Conservation (phyloP, 2,888 invertebrate species). For the Euspilapteryx auroguttella region DNA sequence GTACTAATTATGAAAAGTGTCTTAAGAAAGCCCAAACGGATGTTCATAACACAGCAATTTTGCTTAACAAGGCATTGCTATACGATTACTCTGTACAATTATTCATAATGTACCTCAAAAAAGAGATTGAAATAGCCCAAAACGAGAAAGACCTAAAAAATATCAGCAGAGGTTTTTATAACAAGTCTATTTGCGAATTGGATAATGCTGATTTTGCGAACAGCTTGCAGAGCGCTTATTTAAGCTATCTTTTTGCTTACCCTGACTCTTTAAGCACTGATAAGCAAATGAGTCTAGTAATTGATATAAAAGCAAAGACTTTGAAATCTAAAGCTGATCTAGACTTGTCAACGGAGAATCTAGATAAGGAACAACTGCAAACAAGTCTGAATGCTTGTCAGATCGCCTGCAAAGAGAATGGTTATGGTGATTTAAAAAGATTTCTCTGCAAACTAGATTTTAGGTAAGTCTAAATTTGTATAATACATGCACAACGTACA, state of each 20-base stretch:
- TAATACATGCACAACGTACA: too few species aligned
- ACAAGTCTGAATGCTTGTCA: constrained; percentile 22
- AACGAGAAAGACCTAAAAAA: constrained; percentile 21
- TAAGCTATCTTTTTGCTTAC: constrained; percentile 27
- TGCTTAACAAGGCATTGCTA: constrained; percentile 21
- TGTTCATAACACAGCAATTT: constrained; percentile 35
- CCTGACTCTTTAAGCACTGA: constrained; percentile 19
- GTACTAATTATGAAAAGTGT: constrained; percentile 26
- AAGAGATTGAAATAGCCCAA: constrained; percentile 18
- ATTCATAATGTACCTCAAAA: constrained; percentile 28
- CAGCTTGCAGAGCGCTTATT: constrained; percentile 27
- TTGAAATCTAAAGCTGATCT: constrained; percentile 13
- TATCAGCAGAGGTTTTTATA: constrained; percentile 32
- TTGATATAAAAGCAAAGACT: constrained; percentile 38
- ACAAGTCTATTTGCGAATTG: constrained; percentile 40
- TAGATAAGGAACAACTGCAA: constrained; percentile 15
- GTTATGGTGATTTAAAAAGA: constrained; percentile 22
- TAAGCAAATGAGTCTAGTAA: constrained; percentile 37
- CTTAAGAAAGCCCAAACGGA: constrained; percentile 32
- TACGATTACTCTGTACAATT: constrained; percentile 29
- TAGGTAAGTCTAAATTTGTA: constrained; percentile 33
- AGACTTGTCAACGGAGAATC: too few species aligned
- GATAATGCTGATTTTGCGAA: constrained; percentile 22
- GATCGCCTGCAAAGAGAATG: constrained; percentile 11
- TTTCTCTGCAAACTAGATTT: constrained; percentile 23